Conservation (phyloP, 2,113 vertebrate genomes). For the Albula glossodonta region DNA sequence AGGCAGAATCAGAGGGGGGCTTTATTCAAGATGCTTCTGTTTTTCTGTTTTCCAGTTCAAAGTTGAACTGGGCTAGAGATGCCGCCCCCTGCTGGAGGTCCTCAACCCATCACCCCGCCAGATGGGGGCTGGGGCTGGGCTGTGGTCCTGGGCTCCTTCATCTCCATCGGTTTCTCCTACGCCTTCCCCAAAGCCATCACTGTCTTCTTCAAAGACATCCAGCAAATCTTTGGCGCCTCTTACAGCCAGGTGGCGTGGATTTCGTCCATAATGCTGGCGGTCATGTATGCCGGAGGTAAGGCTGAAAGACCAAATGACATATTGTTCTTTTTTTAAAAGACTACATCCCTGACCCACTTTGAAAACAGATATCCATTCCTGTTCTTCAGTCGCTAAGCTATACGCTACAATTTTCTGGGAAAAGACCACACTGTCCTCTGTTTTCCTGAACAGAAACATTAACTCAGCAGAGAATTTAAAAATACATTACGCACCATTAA, state of each 20-base stretch:
- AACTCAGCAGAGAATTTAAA: too few species aligned
- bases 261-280: slow-evolving; percentile 95
- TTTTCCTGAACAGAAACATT: too few species aligned
- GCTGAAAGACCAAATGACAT: background rate
- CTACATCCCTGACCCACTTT: background rate
- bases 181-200: slow-evolving; percentile 96
- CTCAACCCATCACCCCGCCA: slow-evolving; percentile 70
- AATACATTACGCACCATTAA: background rate
- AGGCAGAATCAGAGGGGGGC: background rate
- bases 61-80: slow-evolving; percentile 64
- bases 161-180: slow-evolving; percentile 97
- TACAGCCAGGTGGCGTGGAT: slow-evolving; percentile 95
- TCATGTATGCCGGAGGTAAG: slow-evolving; percentile 99
- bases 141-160: slow-evolving; percentile 85
- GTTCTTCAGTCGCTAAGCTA: too few species aligned
- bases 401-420: too few species aligned
- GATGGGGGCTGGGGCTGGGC: slow-evolving; percentile 98
- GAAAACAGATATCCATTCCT: too few species aligned
- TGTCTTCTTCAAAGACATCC: slow-evolving; percentile 96
- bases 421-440: too few species aligned
- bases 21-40: background rate
- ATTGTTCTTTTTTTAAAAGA: background rate
- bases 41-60: slow-evolving; percentile 35
- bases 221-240: slow-evolving; percentile 81
- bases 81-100: slow-evolving; percentile 65